Evolutionary conservation across 2,113 vertebrate genomes (phyloP).

Genomic region (Herpetotheres cachinnans): DNA sequence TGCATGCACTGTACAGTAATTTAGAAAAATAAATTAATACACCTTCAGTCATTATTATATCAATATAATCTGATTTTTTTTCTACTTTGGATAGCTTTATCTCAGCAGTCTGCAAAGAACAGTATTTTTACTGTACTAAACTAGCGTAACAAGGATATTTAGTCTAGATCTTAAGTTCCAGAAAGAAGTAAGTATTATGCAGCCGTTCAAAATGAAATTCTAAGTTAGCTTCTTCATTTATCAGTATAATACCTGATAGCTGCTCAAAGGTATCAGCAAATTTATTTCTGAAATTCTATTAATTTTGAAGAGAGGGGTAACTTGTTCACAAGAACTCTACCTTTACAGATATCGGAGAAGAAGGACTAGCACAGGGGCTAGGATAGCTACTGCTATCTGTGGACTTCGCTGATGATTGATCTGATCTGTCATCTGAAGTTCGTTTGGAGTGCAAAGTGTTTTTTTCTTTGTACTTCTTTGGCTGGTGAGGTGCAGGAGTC

Average conservation of each 20-base stretch:
- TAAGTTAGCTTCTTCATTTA: background rate
- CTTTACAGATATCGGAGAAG: conserved; percentile 76
- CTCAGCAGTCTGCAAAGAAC: background rate
- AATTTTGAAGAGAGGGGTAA: background rate
- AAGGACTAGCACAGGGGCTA: conserved; percentile 76
- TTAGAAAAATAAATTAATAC: background rate
- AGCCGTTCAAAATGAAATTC: background rate
- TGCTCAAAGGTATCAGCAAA: background rate
- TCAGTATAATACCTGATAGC: background rate
- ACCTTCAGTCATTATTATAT: background rate
- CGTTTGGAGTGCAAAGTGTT: conserved; percentile 56
- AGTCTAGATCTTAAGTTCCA: background rate
- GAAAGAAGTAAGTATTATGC: background rate
- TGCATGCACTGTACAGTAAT: background rate
- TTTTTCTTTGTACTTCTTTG: conserved; percentile 73
- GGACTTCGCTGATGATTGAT: conserved; percentile 73
- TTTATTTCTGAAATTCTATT: background rate
- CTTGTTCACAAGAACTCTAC: conserved; percentile 55
- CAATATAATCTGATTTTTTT: background rate
- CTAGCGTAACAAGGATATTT: background rate
- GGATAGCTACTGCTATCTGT: conserved; percentile 69
- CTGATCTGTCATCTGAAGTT: conserved; percentile 69
- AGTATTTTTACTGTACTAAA: background rate
- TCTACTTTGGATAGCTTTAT: background rate
- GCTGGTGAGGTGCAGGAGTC: conserved; percentile 53